Conservation (phyloP, 2,888 invertebrate genomes). For the Hydraecia micacea region DNA sequence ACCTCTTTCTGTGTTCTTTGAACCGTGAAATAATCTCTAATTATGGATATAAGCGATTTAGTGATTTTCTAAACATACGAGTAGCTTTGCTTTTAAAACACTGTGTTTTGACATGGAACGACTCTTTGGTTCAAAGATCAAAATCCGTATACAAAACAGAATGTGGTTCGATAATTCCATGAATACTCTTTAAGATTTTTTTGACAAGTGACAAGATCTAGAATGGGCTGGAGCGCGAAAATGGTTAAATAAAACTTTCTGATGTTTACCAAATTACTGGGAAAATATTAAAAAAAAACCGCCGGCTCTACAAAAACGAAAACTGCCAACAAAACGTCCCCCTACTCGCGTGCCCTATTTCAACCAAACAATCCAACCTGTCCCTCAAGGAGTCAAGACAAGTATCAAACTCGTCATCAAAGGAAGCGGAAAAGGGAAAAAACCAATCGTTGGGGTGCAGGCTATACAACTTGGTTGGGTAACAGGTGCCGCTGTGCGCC, state of each 20-base stretch:
- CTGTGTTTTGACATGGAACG: background rate
- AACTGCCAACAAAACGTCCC: slow-evolving; percentile 14
- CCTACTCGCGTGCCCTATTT: slow-evolving; percentile 24
- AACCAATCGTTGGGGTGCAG: slow-evolving; percentile 66
- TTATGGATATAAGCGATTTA: background rate
- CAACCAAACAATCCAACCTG: slow-evolving; percentile 52
- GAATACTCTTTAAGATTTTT: background rate
- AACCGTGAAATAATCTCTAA: slow-evolving; percentile 28
- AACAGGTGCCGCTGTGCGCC: slow-evolving; percentile 79
- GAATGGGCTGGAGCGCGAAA: background rate
- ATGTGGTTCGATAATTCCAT: background rate
- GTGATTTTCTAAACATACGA: background rate
- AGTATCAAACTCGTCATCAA: slow-evolving; percentile 52
- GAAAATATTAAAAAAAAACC: background rate
- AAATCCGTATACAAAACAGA: background rate
- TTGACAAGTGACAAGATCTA: background rate
- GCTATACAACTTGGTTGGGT: slow-evolving; percentile 81
- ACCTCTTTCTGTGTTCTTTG: slow-evolving; percentile 32
- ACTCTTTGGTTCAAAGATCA: background rate
- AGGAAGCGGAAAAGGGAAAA: slow-evolving; percentile 77
- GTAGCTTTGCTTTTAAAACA: background rate
- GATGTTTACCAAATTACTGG: background rate
- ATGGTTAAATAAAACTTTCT: background rate
- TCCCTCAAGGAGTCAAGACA: slow-evolving; percentile 41
- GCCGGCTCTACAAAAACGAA: slow-evolving; percentile 7